phyloP scores from a whole-genome alignment of 2,113 vertebrate species.

The Erythrolamprus reginae region DNA sequence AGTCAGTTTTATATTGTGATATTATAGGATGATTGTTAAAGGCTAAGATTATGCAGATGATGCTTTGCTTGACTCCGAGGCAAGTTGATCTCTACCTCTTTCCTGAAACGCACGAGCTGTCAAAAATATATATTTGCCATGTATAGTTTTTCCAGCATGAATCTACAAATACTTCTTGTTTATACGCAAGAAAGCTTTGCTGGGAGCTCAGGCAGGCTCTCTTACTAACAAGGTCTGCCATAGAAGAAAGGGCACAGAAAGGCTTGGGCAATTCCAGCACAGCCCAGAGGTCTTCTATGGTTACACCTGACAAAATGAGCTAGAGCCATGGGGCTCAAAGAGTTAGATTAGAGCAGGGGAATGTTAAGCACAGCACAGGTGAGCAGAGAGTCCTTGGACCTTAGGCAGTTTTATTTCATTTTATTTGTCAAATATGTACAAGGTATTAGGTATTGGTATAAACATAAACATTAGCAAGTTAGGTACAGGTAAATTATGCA shows the following conservation, averaged over 20 bases:
- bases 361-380: neutral
- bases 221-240: neutral
- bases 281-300: neutral
- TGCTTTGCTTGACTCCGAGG: neutral
- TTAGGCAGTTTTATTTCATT: too few species aligned
- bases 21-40: neutral
- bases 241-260: neutral
- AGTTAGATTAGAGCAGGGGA: neutral
- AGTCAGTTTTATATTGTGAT: neutral
- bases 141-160: neutral
- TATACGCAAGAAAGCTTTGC: neutral
- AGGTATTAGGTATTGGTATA: too few species aligned
- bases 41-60: neutral
- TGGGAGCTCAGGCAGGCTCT: neutral
- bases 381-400: neutral
- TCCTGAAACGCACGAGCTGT: neutral
- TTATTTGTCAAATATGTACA: too few species aligned
- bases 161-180: neutral
- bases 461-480: too few species aligned
- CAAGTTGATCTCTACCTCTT: neutral
- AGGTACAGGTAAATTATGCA: too few species aligned
- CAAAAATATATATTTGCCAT: neutral
- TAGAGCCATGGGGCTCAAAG: neutral
- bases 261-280: neutral
- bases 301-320: neutral